Conservation (phyloP, 2,888 invertebrate genomes). For the Deilephila porcellus region DNA sequence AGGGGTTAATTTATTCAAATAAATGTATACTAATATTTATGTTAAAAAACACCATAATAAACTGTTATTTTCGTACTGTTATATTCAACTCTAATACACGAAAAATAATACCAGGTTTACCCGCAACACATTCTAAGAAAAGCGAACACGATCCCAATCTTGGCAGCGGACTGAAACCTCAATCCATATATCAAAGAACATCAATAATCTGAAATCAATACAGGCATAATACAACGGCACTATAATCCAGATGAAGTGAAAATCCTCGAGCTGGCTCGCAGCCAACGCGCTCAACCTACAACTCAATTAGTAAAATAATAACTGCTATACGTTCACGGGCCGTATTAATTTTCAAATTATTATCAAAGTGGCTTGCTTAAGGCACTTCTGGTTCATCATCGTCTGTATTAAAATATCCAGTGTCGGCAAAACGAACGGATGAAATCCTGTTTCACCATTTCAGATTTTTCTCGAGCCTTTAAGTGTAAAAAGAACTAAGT, state of each 20-base stretch:
- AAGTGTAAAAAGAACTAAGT: not conserved
- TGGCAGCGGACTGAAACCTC: not conserved
- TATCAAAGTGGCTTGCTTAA: slow-evolving; percentile 25
- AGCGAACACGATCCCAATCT: not conserved
- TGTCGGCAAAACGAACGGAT: not conserved
- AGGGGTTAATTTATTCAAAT: too few relatives aligned
- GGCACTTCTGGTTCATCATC: slow-evolving; percentile 27
- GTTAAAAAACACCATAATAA: too few relatives aligned
- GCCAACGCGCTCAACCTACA: slow-evolving; percentile 31
- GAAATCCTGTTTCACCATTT: not conserved
- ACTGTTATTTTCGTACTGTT: not conserved
- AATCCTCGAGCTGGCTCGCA: slow-evolving; percentile 33
- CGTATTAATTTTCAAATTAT: slow-evolving; percentile 33
- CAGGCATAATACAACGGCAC: slow-evolving; percentile 26
- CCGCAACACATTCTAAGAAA: not conserved
- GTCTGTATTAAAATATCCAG: not conserved
- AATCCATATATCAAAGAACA: slow-evolving; percentile 10
- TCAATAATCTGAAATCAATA: slow-evolving; percentile 36
- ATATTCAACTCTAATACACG: not conserved
- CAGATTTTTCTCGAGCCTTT: not conserved
- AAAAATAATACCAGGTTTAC: not conserved
- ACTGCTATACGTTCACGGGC: slow-evolving; percentile 28
- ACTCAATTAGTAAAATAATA: slow-evolving; percentile 37
- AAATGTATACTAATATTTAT: too few relatives aligned
- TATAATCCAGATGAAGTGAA: slow-evolving; percentile 38